Percentiles rank a stretch among this genome's conserved stretches.
Conservation (phyloP, 1,140 invertebrate species). For the Dolichoris vasculosae region DNA sequence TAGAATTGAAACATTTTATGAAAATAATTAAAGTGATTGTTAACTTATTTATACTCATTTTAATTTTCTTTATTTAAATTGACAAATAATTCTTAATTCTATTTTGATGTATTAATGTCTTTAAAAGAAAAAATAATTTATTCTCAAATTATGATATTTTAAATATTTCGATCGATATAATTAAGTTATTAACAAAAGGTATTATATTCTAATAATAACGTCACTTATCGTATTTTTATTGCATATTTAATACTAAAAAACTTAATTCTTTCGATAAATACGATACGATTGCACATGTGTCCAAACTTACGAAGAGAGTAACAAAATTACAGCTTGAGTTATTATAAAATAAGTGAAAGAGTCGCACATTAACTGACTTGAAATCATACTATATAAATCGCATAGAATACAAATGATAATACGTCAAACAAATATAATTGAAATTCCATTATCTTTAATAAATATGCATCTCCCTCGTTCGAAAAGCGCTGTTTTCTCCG, state of each 20-base stretch:
- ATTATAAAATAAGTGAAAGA: neutral
- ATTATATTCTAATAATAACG: too few relatives aligned
- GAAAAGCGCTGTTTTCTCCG: neutral
- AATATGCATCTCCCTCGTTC: neutral
- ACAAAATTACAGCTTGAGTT: constrained; percentile 15
- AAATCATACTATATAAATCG: constrained; percentile 24
- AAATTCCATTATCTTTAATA: constrained; percentile 38
- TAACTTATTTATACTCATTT: neutral
- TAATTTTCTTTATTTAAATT: constrained; percentile 10
- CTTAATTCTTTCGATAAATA: neutral
- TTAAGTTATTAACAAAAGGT: too few relatives aligned
- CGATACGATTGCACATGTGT: neutral
- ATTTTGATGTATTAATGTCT: too few relatives aligned
- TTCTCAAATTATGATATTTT: too few relatives aligned
- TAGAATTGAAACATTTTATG: constrained; percentile 62
- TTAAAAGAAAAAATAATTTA: too few relatives aligned
- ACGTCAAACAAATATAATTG: constrained; percentile 29
- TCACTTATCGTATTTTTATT: too few relatives aligned
- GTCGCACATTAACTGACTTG: neutral
- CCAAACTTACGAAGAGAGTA: neutral
- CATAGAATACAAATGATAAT: constrained; percentile 29
- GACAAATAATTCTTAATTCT: too few relatives aligned
- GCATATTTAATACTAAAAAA: too few relatives aligned
- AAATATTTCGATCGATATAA: too few relatives aligned
- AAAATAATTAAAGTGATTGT: constrained; percentile 58